A percentile compares a stretch with the other conserved stretches of the same genome.
These are phyloP conservation scores for Rhinopomastus cyanomelas DNA, from an alignment of 2,113 vertebrate species.

Conservation along the genomic window DNA sequence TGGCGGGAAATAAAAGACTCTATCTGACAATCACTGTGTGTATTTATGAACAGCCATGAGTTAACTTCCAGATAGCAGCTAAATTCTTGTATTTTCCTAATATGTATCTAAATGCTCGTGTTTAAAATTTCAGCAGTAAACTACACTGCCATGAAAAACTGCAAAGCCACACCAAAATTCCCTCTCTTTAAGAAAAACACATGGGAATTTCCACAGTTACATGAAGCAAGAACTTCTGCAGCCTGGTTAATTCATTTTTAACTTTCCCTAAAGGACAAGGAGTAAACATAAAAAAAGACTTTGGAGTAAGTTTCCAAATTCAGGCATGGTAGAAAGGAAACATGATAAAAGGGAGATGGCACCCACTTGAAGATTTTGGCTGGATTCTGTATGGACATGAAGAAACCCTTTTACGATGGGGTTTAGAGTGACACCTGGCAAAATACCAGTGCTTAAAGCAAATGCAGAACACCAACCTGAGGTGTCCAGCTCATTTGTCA, in stretches of 20 bases:
- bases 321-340: background rate
- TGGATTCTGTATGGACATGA: background rate
- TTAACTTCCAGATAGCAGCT: background rate
- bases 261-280: background rate
- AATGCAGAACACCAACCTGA: background rate
- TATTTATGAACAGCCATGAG: background rate
- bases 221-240: background rate
- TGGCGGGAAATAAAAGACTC: constrained; percentile 45
- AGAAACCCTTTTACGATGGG: background rate
- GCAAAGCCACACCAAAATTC: background rate
- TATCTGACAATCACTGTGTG: background rate
- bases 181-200: background rate
- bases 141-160: background rate
- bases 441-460: background rate
- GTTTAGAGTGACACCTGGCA: background rate
- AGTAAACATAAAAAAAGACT: background rate
- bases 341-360: background rate
- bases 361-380: background rate
- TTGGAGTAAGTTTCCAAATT: background rate
- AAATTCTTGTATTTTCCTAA: background rate
- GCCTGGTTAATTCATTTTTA: background rate
- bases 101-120: background rate
- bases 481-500: rapidly evolving
- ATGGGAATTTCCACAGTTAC: background rate
- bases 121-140: background rate